phyloP scores from a whole-genome alignment of 2,888 invertebrate species.

The Andricus quercusramuli region DNA sequence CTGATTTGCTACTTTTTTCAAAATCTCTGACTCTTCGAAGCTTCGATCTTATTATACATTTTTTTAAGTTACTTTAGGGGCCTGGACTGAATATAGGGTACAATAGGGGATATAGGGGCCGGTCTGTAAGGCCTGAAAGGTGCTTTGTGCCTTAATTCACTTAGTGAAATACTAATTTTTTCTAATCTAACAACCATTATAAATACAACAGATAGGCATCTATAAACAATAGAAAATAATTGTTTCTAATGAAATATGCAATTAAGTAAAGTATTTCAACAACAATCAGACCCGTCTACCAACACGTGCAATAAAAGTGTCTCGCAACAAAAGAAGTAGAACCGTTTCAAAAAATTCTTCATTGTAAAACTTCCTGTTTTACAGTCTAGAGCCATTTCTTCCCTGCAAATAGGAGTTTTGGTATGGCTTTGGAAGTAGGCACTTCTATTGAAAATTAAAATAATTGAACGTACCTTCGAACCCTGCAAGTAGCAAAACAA shows the following conservation, averaged over 20 bases:
- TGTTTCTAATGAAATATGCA: neutral
- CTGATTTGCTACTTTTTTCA: too few relatives aligned
- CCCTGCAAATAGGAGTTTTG: neutral
- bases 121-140: neutral
- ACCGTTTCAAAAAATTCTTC: constrained; percentile 16
- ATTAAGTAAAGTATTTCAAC: neutral
- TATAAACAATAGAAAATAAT: too few relatives aligned
- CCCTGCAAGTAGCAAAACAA: constrained; percentile 80
- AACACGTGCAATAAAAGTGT: constrained; percentile 18
- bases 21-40: too few relatives aligned
- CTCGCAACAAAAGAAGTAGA: constrained; percentile 14
- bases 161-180: neutral
- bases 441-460: constrained; percentile 65
- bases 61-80: too few relatives aligned
- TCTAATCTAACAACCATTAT: too few relatives aligned
- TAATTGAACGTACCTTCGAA: constrained; percentile 83
- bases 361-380: constrained; percentile 8
- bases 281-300: neutral
- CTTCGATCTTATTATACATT: too few relatives aligned
- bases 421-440: constrained; percentile 53
- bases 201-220: too few relatives aligned
- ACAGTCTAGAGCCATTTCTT: constrained; percentile 21
- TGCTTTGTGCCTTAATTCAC: neutral
- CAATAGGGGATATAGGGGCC: too few relatives aligned
- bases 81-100: too few relatives aligned